phyloP scores from a whole-genome alignment of 2,797 vertebrate genomes.

The Orientallactaga sibirica region DNA sequence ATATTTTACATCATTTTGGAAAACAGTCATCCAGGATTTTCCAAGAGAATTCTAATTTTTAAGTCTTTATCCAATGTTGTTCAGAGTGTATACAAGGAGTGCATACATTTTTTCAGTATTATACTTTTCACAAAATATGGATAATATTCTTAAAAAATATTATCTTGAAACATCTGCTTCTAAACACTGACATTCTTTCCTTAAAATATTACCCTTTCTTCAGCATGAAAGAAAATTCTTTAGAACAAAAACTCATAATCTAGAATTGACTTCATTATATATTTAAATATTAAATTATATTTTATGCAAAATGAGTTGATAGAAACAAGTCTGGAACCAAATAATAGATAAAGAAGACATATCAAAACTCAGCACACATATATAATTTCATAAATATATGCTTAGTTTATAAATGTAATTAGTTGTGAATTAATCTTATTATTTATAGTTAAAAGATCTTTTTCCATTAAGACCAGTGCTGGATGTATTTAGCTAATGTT shows the following conservation, averaged over 20 bases:
- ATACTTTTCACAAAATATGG: neutral
- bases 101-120: conserved; percentile 18
- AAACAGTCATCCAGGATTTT: neutral
- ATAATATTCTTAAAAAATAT: neutral
- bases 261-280: neutral
- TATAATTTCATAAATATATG: conserved; percentile 10
- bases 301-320: conserved; percentile 40
- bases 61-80: neutral
- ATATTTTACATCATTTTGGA: conserved; percentile 35
- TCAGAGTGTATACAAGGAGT: neutral
- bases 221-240: neutral
- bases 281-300: conserved; percentile 28
- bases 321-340: neutral
- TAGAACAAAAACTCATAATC: neutral
- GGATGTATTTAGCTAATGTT: neutral
- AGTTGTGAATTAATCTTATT: neutral
- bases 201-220: neutral
- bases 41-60: conserved; percentile 21
- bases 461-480: neutral
- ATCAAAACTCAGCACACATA: neutral
- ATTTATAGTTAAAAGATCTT: neutral
- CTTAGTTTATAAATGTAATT: neutral
- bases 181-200: conserved; percentile 34
- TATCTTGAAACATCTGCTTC: neutral
- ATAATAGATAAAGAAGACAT: neutral